Evolutionary conservation across 2,888 invertebrate genomes (phyloP).

Genomic region (Allygus modestus): DNA sequence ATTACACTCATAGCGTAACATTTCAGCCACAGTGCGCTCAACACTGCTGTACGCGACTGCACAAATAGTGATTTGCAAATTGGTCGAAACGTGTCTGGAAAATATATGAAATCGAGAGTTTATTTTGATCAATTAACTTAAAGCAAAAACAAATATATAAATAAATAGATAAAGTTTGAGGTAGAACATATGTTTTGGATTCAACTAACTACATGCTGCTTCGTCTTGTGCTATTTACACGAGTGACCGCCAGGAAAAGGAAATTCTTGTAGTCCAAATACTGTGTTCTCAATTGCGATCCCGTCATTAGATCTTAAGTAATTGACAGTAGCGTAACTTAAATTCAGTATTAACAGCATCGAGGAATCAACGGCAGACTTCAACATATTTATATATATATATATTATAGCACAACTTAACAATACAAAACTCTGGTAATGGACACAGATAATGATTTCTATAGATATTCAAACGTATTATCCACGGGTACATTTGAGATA

Average conservation of each 20-base stretch:
- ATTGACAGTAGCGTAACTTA: slow-evolving; percentile 17
- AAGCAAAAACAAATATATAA: neutral
- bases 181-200: slow-evolving; percentile 9
- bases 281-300: neutral
- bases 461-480: neutral
- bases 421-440: slow-evolving; percentile 1
- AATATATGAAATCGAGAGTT: neutral
- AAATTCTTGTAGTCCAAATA: neutral
- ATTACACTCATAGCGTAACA: slow-evolving; percentile 56
- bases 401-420: slow-evolving; percentile 11
- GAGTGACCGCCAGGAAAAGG: neutral
- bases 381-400: neutral
- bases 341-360: neutral
- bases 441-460: neutral
- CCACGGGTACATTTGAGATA: neutral
- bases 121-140: neutral
- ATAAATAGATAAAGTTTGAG: slow-evolving; percentile 13
- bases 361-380: neutral
- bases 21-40: slow-evolving; percentile 23
- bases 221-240: slow-evolving; percentile 41
- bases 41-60: neutral
- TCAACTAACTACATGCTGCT: neutral
- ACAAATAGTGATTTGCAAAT: slow-evolving; percentile 36
- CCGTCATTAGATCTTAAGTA: slow-evolving; percentile 2
- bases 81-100: slow-evolving; percentile 39